Evolutionary conservation across 2,113 vertebrate genomes (phyloP), one percentile per base, ranked within the genome.

Genomic region (Labeo rohita): DNA sequence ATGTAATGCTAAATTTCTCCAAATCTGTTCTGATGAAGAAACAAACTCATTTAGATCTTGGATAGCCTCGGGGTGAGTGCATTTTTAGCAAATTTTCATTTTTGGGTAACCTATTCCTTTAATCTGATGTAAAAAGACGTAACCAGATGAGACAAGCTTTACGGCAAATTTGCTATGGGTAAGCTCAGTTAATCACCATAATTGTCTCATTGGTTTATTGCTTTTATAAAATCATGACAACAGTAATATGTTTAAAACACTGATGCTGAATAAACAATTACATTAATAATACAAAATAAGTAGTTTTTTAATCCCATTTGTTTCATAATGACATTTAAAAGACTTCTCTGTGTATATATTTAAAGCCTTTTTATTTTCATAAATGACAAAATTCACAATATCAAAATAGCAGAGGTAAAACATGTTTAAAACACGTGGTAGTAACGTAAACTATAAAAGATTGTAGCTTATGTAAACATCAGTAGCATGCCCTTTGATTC

Each of bases 401-500:
- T 92, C 89, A 52, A 85, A 88, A 88, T 85, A 88, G 76, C 90
- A 90, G 90, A 92, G 93, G 65, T 85, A 90, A 88, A 92, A 83
- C 86, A 92, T 84, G 88, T 90, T 85, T 86, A 89, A 93, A 88
- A 93, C 91, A 90, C 87, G 84, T 39, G 23, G n/a, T 73, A 88
- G 59, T 66, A 80, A 84, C 34, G 75, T 74, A 68, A 88, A 65
- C 78, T 84, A 92, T 84, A 87, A 92, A 92, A 93, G 88, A 85
- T 66, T 68, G 86, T 88, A 90, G 90, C 89, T 91, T 93, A 90
- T 92, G 90, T 92, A 92, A 89, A 92, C 90, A 92, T 91, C 90
- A 61, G 91, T 90, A 89, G 89, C 88, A 91, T 87, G 87, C 87
- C 76, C 86, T 83, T 88, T 78, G 86, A 87, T 87, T 88, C 85